A percentile compares a stretch with the other conserved stretches of the same genome.
Conservation (phyloP, 2,797 vertebrate genomes). For the Danio kyathit region DNA sequence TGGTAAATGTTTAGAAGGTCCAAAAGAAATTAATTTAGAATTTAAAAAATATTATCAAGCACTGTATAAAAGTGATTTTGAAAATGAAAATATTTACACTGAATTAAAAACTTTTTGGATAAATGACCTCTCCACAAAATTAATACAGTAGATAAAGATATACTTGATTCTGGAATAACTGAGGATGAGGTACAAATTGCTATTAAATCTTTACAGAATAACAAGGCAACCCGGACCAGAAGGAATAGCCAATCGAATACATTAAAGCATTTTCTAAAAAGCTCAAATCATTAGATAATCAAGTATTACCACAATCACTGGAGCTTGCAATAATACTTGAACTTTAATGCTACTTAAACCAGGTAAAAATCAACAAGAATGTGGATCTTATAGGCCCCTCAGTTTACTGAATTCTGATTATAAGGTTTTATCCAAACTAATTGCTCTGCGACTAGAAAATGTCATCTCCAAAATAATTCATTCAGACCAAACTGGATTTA, state of each 20-base stretch:
- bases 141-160: background rate
- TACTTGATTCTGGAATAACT: conserved; percentile 1
- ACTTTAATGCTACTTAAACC: conserved; percentile 23
- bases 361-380: too few species aligned
- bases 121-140: background rate
- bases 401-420: background rate
- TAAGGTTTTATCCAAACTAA: background rate
- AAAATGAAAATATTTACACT: background rate
- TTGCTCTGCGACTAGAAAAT: conserved; percentile 14
- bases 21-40: background rate
- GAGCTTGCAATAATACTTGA: conserved; percentile 20
- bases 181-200: background rate
- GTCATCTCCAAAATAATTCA: background rate
- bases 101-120: background rate
- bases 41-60: background rate
- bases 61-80: background rate
- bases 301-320: conserved; percentile 1
- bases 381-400: conserved; percentile 17
- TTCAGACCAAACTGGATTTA: background rate
- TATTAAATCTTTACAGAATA: background rate
- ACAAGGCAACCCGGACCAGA: background rate
- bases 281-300: background rate
- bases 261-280: conserved; percentile 15
- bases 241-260: conserved; percentile 16
- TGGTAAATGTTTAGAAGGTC: too few species aligned